Conservation (phyloP, 2,888 invertebrate species). For the Drosophila paranaensis region DNA sequence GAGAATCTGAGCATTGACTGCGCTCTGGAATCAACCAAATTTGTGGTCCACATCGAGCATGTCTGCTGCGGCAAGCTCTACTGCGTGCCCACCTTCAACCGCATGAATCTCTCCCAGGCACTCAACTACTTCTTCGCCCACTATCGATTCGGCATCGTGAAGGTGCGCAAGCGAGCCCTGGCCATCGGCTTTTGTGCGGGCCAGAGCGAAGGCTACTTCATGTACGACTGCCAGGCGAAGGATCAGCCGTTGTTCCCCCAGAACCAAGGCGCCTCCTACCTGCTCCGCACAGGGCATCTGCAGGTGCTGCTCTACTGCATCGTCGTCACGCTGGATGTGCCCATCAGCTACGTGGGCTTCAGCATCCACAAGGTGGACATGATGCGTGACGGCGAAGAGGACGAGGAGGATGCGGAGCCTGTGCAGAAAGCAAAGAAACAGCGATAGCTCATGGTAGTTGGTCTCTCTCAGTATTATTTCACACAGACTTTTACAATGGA, state of each 20-base stretch:
- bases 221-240: slow-evolving; percentile 88
- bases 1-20: slow-evolving; percentile 87
- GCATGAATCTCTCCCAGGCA: slow-evolving; percentile 88
- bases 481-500: slow-evolving; percentile 8
- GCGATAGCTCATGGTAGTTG: not conserved
- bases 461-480: not conserved
- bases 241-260: slow-evolving; percentile 88
- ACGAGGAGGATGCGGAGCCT: slow-evolving; percentile 34
- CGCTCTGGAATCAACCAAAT: slow-evolving; percentile 87
- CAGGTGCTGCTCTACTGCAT: slow-evolving; percentile 88
- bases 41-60: slow-evolving; percentile 86
- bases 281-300: slow-evolving; percentile 87
- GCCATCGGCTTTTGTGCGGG: slow-evolving; percentile 85
- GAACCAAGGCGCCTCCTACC: slow-evolving; percentile 87
- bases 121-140: slow-evolving; percentile 87
- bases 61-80: slow-evolving; percentile 88
- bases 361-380: slow-evolving; percentile 85
- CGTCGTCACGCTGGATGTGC: slow-evolving; percentile 87
- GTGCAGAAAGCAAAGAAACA: slow-evolving; percentile 18
- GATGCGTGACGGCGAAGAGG: slow-evolving; percentile 61
- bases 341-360: slow-evolving; percentile 86
- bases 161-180: slow-evolving; percentile 86
- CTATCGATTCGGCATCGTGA: slow-evolving; percentile 86
- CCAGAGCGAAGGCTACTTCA: slow-evolving; percentile 86
- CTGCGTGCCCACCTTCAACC: slow-evolving; percentile 78